Percentiles rank a stretch among this genome's conserved stretches.
Conservation (phyloP, 2,797 vertebrate species). For the Thunnus albacares region DNA sequence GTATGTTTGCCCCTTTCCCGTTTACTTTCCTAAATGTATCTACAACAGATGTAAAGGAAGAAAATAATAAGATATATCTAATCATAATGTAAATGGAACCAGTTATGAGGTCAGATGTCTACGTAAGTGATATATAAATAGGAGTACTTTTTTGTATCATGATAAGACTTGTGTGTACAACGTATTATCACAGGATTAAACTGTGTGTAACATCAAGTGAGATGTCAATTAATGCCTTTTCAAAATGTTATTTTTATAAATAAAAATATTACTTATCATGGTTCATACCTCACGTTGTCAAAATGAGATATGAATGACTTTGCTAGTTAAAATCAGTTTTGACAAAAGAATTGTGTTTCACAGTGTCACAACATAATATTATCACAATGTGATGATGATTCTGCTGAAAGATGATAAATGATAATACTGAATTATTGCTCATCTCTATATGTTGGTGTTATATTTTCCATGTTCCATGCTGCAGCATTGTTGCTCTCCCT, state of each 20-base stretch:
- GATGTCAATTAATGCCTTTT: not conserved
- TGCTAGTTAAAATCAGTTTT: constrained; percentile 1
- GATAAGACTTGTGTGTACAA: not conserved
- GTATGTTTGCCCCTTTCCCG: not conserved
- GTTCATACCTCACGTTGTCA: constrained; percentile 1
- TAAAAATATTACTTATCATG: no score
- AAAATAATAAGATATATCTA: constrained; percentile 18
- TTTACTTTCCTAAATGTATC: not conserved
- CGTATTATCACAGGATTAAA: not conserved
- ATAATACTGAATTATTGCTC: constrained; percentile 36
- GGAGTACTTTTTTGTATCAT: not conserved
- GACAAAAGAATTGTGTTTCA: not conserved
- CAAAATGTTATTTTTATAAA: not conserved
- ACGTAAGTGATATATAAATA: constrained; percentile 8
- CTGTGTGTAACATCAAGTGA: not conserved
- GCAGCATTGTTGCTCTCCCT: constrained; percentile 44
- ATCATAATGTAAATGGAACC: constrained; percentile 14
- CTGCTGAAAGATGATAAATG: constrained; percentile 39
- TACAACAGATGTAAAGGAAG: not conserved
- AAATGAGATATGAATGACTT: constrained; percentile 18
- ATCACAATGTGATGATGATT: constrained; percentile 15
- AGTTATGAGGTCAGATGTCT: constrained; percentile 16
- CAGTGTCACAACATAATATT: constrained; percentile 7
- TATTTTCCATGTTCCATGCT: constrained; percentile 1
- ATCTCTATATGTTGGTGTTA: constrained; percentile 16